Conservation (phyloP, 2,113 vertebrate species). For the Heliornis fulica region DNA sequence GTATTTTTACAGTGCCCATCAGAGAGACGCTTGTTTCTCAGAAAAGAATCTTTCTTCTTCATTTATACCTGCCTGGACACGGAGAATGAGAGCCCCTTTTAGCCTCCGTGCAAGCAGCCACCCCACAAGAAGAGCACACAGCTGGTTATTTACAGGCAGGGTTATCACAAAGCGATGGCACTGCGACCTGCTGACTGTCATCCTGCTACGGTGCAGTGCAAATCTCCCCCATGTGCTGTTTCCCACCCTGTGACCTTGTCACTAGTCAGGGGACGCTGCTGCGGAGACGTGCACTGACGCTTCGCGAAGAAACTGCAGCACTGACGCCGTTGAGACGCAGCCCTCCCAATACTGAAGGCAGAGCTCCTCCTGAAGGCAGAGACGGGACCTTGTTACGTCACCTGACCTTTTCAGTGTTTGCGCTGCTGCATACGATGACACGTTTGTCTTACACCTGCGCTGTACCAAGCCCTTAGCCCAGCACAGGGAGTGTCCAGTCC, state of each 20-base stretch:
- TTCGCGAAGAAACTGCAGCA: background rate
- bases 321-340: background rate
- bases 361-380: constrained; percentile 46
- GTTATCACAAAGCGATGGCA: background rate
- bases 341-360: background rate
- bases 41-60: constrained; percentile 19
- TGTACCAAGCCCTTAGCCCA: background rate
- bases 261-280: background rate
- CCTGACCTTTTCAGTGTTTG: background rate
- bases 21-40: background rate
- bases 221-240: background rate
- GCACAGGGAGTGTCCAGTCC: background rate
- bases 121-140: background rate
- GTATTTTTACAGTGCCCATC: background rate
- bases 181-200: background rate
- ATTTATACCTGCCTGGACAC: constrained; percentile 2
- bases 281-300: background rate
- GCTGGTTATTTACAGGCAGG: background rate
- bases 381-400: background rate
- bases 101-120: background rate
- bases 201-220: background rate
- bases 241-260: background rate
- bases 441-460: background rate
- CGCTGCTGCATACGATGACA: background rate
- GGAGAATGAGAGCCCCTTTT: background rate